These are phyloP conservation scores for Cephus nigrinus DNA, from an alignment of 2,888 invertebrate species.

Conservation along the genomic window DNA sequence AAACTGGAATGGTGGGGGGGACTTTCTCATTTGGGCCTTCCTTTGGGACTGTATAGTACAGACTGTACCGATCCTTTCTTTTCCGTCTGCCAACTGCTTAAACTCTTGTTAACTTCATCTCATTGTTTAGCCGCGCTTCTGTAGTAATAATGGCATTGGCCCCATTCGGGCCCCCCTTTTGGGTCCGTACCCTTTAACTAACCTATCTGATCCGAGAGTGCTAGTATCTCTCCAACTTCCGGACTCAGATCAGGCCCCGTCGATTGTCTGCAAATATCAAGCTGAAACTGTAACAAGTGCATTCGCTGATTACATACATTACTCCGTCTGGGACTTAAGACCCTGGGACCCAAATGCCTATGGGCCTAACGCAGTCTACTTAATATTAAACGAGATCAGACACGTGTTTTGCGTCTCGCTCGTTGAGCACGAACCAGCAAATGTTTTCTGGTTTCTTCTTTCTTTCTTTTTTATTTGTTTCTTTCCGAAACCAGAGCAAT, in stretches of 20 bases:
- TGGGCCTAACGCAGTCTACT: conserved; percentile 28
- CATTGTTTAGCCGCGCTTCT: conserved; percentile 30
- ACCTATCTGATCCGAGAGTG: conserved; percentile 58
- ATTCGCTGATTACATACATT: conserved; percentile 35
- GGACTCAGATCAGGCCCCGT: conserved; percentile 50
- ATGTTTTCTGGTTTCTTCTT: neutral
- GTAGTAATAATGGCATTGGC: neutral
- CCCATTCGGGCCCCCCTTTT: neutral
- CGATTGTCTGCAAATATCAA: conserved; percentile 56
- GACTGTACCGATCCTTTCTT: neutral
- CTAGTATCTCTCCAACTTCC: conserved; percentile 59
- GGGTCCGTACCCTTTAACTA: conserved; percentile 22
- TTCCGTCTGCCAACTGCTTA: neutral
- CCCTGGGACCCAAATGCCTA: neutral
- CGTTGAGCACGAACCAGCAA: conserved; percentile 32
- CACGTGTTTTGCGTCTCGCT: conserved; percentile 41
- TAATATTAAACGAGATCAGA: conserved; percentile 44
- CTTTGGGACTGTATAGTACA: neutral
- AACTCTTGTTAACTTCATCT: conserved; percentile 20
- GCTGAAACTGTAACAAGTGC: conserved; percentile 38
- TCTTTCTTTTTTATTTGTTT: neutral
- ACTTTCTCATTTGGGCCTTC: neutral
- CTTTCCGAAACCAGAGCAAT: neutral
- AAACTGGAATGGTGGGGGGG: neutral
- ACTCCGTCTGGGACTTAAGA: conserved; percentile 7